Evolutionary conservation across 37 sponge, comb jelly and placozoan genomes (phyloP).

Genomic region (Amphimedon queenslandica): DNA sequence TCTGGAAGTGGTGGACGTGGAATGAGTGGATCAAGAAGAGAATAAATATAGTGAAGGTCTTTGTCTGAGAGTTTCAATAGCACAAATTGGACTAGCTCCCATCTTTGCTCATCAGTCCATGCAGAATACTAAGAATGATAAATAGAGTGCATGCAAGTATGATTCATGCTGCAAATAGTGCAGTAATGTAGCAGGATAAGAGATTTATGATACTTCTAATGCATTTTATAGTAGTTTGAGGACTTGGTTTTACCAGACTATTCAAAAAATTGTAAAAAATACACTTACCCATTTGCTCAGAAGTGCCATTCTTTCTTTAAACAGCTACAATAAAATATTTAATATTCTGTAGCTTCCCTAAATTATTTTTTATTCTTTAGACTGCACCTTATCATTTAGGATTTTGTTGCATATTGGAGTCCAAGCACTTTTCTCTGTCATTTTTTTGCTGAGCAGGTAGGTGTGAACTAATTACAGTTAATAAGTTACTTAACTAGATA

Average conservation of each 20-base stretch:
- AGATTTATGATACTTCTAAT: too few relatives aligned
- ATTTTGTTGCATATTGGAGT: slow-evolving; percentile 47
- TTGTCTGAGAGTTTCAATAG: slow-evolving; percentile 23
- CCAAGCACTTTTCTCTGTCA: slow-evolving; percentile 67
- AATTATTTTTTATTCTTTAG: too few relatives aligned
- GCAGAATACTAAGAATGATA: slow-evolving; percentile 30
- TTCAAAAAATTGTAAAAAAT: background rate
- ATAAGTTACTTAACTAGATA: too few relatives aligned
- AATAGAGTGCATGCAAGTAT: background rate
- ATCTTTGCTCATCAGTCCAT: slow-evolving; percentile 53
- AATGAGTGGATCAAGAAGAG: slow-evolving; percentile 28
- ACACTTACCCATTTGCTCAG: slow-evolving; percentile 68
- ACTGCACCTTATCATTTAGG: slow-evolving; percentile 56
- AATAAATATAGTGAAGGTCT: slow-evolving; percentile 28
- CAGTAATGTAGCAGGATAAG: too few relatives aligned
- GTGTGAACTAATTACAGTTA: too few relatives aligned
- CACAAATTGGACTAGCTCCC: slow-evolving; percentile 40
- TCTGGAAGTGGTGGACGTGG: slow-evolving; percentile 8
- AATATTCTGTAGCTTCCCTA: too few relatives aligned
- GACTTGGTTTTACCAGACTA: too few relatives aligned
- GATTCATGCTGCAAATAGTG: too few relatives aligned
- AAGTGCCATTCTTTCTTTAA: slow-evolving; percentile 47
- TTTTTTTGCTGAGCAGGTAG: background rate
- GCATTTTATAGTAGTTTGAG: too few relatives aligned
- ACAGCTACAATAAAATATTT: slow-evolving; percentile 35